Base-by-base conservation (phyloP, 2,888 invertebrate species). In the Phengaris arion region DNA sequence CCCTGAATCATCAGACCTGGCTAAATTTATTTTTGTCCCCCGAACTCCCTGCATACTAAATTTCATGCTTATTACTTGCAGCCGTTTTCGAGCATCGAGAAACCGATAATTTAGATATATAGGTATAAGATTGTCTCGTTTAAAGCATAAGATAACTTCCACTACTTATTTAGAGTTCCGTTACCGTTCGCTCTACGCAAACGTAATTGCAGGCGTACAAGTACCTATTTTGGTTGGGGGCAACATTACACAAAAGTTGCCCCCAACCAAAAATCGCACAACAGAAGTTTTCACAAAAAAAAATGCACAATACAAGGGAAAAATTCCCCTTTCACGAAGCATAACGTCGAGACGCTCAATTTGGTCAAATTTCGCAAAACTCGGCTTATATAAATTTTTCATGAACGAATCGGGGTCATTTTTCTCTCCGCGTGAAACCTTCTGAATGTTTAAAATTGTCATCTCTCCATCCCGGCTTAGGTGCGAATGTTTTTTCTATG, bases 401-500 rank as follows among this genome's bases (percentile, higher is more conserved):
- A 72, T 72, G 72, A 54, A 72, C 52, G 72, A 52, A 52, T 54
- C 54, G 72, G 13, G 72, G 13, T 72, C 22, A 72, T 72, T 72
- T 72, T 72, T 72, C 72, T 72, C 52, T 35, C 72, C 8, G 54
- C 72, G 72, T 54, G 72, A 72, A 51, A 72, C 52, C 52, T 22
- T 72, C 72, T 52, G 72, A 72, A 72, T 72, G 72, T 54, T 72
- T 35, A 72, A 52, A 52, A 54, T 72, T 72, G 72, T 72, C 72
- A 72, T 52, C 72, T 35, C 22, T 52, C 12, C 52, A 10, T 72
- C 46, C 35, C 52, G 52, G 72, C 72, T 72, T 72, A 35, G 54
- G 52, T 72, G 45, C 12, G 12, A 72, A 72, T 54, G 35, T 72
- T 72, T 72, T 52, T 70, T 54, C 35, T 35, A 72, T 72, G 72